These are phyloP conservation scores for Agrochola litura DNA, from an alignment of 2,888 invertebrate genomes.

Conservation along the genomic window DNA sequence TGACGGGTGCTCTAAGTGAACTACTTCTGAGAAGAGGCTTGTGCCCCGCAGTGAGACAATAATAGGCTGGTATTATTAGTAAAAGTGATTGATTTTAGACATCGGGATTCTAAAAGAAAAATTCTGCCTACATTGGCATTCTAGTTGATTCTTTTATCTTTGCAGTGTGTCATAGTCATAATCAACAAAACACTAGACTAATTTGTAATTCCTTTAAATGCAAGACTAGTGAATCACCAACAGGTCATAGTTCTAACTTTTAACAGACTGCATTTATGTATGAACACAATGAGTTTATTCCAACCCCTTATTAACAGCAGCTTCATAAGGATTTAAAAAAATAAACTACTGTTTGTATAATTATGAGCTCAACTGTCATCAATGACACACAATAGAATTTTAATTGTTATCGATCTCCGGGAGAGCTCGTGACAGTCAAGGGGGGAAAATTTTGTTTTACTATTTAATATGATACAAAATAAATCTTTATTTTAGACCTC, in stretches of 20 bases:
- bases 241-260: slow-evolving; percentile 14
- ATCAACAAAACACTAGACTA: slow-evolving; percentile 23
- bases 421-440: no score
- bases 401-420: no score
- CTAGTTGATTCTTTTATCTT: neutral
- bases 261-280: neutral
- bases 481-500: no score
- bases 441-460: neutral
- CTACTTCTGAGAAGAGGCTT: no score
- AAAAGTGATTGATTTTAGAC: neutral
- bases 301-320: neutral
- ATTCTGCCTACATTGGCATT: no score
- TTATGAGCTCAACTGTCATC: no score
- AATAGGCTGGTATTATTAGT: no score
- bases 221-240: slow-evolving; percentile 13
- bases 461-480: no score
- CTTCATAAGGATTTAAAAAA: neutral
- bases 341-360: neutral
- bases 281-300: neutral
- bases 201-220: slow-evolving; percentile 17
- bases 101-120: neutral
- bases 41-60: no score
- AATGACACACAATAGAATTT: no score
- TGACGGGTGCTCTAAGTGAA: no score
- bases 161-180: slow-evolving; percentile 1